phyloP scores from a whole-genome alignment of 2,113 vertebrate genomes.

The Peromyscus polionotus region DNA sequence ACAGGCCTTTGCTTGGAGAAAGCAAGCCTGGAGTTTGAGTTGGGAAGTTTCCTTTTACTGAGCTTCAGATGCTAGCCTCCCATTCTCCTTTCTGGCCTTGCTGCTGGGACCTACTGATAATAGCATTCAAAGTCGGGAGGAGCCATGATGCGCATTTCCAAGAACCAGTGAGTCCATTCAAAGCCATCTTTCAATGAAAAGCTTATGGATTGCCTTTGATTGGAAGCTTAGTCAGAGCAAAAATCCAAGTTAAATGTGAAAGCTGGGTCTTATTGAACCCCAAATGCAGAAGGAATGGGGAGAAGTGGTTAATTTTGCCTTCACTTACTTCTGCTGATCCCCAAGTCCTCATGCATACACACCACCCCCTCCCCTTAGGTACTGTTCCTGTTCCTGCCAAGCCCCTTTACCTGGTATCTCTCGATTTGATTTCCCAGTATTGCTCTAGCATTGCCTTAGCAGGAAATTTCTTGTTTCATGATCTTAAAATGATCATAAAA shows the following conservation, averaged over 20 bases:
- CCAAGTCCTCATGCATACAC: background rate
- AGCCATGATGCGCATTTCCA: background rate
- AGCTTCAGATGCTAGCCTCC: slow-evolving; percentile 12
- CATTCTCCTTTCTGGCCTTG: background rate
- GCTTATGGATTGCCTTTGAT: background rate
- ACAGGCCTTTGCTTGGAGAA: slow-evolving; percentile 51
- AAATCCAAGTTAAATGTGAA: slow-evolving; percentile 1
- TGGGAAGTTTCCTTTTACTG: background rate
- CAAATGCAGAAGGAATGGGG: background rate
- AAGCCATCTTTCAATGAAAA: slow-evolving; percentile 46
- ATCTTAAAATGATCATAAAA: slow-evolving; percentile 4
- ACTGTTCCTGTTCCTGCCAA: background rate
- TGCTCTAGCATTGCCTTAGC: background rate
- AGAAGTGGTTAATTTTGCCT: background rate
- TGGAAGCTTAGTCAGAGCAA: background rate
- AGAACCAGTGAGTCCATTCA: slow-evolving; percentile 13
- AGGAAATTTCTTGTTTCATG: slow-evolving; percentile 37
- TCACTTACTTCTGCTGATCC: background rate
- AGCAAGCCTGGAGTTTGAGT: slow-evolving; percentile 21
- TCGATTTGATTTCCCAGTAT: background rate
- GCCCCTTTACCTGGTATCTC: background rate
- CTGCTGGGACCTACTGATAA: background rate
- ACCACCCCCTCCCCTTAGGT: background rate
- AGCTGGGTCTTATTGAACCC: background rate
- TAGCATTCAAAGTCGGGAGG: background rate